Percentiles rank a stretch among this genome's conserved stretches.
phyloP scores from a whole-genome alignment of 2,113 vertebrate genomes.

The Muscicapa adusta region DNA sequence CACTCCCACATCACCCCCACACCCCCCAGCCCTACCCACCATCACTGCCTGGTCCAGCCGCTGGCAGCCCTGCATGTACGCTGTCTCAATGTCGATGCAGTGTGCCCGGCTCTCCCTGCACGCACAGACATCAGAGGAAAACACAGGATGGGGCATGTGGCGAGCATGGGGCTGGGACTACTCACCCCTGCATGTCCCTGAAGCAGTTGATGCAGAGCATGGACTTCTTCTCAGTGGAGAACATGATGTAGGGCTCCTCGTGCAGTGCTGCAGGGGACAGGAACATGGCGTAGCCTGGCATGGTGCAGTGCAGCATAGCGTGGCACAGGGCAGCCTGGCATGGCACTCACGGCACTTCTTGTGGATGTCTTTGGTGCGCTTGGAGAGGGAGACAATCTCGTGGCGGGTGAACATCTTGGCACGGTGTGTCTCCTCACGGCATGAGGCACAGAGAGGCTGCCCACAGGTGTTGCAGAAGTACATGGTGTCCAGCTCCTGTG shows the following conservation, averaged over 20 bases:
- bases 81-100: constrained; percentile 93
- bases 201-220: constrained; percentile 97
- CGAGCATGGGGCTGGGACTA: accelerated
- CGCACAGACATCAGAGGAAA: background rate
- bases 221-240: constrained; percentile 91
- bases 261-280: constrained; percentile 79
- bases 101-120: constrained; percentile 87
- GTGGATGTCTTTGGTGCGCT: constrained; percentile 87
- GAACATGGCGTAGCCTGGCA: background rate
- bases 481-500: constrained; percentile 83
- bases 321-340: accelerated
- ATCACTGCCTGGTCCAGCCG: constrained; percentile 90
- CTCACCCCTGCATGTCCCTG: constrained; percentile 94
- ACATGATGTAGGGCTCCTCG: constrained; percentile 92
- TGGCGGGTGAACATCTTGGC: constrained; percentile 90
- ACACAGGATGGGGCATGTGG: accelerated
- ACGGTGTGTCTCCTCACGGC: constrained; percentile 88
- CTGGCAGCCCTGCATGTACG: constrained; percentile 90
- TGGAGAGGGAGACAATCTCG: constrained; percentile 89
- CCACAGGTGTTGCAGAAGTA: constrained; percentile 93
- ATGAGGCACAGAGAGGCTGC: constrained; percentile 87
- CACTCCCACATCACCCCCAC: accelerated
- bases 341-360: constrained; percentile 85
- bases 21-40: constrained; percentile 63
- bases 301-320: accelerated